A percentile compares a stretch with the other conserved stretches of the same genome.
Evolutionary conservation across 2,888 invertebrate species (phyloP).

Genomic region (Germaria angustata): DNA sequence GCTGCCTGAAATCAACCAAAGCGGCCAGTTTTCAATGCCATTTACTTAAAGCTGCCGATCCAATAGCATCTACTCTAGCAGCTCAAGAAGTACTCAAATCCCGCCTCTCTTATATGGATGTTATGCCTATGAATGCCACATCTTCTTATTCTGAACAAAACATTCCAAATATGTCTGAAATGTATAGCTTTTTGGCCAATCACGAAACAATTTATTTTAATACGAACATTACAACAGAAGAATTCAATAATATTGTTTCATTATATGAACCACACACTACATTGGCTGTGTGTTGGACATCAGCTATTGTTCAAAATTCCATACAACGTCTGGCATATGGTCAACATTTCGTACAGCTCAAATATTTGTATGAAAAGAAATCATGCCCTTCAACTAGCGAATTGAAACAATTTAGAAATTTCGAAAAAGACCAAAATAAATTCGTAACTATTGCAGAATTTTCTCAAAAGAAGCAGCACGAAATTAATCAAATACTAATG

Average conservation of each 20-base stretch:
- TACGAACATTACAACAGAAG: conserved; percentile 76
- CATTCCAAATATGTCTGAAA: conserved; percentile 72
- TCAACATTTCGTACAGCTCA: conserved; percentile 78
- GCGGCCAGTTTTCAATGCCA: conserved; percentile 78
- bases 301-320: conserved; percentile 73
- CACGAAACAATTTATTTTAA: conserved; percentile 78
- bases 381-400: conserved; percentile 72
- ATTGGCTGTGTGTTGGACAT: conserved; percentile 76
- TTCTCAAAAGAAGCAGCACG: conserved; percentile 44
- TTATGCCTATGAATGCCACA: conserved; percentile 67
- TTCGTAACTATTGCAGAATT: conserved; percentile 50
- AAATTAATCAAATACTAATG: conserved; percentile 39
- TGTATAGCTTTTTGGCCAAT: conserved; percentile 78
- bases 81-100: conserved; percentile 68
- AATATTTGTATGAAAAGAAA: conserved; percentile 77
- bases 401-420: conserved; percentile 59
- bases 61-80: not conserved
- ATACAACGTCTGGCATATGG: conserved; percentile 69
- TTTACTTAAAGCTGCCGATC: conserved; percentile 65
- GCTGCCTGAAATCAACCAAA: conserved; percentile 76
- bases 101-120: conserved; percentile 74
- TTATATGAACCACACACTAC: conserved; percentile 77
- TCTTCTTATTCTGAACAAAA: conserved; percentile 65
- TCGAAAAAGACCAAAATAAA: conserved; percentile 43
- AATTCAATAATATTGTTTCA: conserved; percentile 77